Conservation (phyloP, 2,113 vertebrate genomes). For the Felis catus region DNA sequence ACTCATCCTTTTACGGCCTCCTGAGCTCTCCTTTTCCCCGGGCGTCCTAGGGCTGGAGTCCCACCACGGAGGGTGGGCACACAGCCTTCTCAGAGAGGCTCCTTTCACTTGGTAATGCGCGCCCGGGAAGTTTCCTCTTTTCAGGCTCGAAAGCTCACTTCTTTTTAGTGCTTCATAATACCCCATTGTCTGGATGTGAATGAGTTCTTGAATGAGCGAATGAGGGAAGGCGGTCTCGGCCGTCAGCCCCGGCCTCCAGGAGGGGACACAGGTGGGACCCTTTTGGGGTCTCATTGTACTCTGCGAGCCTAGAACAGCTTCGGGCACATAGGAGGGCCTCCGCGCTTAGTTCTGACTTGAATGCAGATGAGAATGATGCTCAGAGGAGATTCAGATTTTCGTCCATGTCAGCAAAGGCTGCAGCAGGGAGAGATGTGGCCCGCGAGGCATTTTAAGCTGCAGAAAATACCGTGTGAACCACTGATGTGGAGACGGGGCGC, state of each 20-base stretch:
- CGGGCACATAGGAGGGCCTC: neutral
- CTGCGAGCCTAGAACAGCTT: neutral
- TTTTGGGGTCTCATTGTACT: too few species aligned
- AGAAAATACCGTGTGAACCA: neutral
- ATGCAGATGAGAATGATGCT: neutral
- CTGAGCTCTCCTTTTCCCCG: neutral
- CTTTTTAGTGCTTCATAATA: neutral
- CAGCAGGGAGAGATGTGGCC: neutral
- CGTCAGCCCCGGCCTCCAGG: neutral
- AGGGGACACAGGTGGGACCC: neutral
- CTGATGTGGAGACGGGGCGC: fast-evolving
- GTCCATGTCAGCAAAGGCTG: neutral
- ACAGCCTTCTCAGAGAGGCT: neutral
- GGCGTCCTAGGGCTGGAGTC: neutral
- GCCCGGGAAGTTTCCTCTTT: neutral
- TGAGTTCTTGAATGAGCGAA: neutral
- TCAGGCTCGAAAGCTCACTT: neutral
- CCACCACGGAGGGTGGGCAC: neutral
- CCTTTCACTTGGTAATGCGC: neutral
- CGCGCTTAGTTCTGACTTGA: neutral
- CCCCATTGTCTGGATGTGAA: neutral
- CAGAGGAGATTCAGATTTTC: neutral
- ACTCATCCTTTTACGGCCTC: neutral
- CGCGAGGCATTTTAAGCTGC: fast-evolving
- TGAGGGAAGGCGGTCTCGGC: neutral